Evolutionary conservation across 2,888 invertebrate genomes (phyloP).

Genomic region (Meghimatium bilineatum): DNA sequence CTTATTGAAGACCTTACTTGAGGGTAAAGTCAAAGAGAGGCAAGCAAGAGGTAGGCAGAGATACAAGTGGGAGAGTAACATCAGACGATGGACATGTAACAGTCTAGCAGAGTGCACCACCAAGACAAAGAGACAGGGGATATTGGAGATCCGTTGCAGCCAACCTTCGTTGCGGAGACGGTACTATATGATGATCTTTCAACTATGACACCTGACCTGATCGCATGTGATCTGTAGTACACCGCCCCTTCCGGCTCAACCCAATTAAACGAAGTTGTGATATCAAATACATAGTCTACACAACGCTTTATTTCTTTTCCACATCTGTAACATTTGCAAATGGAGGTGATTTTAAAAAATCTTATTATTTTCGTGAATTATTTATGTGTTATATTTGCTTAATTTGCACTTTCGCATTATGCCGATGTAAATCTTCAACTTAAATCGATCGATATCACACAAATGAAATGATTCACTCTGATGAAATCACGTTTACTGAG

Average conservation of each 20-base stretch:
- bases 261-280: background rate
- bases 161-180: too few relatives aligned
- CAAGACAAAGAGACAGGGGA: too few relatives aligned
- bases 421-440: background rate
- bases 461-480: background rate
- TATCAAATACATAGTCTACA: background rate
- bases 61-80: too few relatives aligned
- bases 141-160: too few relatives aligned
- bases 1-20: too few relatives aligned
- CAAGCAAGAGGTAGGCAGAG: too few relatives aligned
- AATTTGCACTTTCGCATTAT: background rate
- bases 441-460: background rate
- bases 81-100: too few relatives aligned
- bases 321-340: background rate
- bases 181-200: too few relatives aligned
- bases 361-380: background rate
- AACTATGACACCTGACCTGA: conserved; percentile 11
- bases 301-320: background rate
- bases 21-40: too few relatives aligned
- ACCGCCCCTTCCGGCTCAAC: conserved; percentile 25
- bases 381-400: too few relatives aligned
- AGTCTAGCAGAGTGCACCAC: too few relatives aligned
- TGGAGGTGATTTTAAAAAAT: background rate
- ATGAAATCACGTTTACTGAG: too few relatives aligned
- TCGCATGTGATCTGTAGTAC: conserved; percentile 14